Evolutionary conservation across 2,797 vertebrate genomes (phyloP).

Genomic region (Poeciliopsis paucimaculata): DNA sequence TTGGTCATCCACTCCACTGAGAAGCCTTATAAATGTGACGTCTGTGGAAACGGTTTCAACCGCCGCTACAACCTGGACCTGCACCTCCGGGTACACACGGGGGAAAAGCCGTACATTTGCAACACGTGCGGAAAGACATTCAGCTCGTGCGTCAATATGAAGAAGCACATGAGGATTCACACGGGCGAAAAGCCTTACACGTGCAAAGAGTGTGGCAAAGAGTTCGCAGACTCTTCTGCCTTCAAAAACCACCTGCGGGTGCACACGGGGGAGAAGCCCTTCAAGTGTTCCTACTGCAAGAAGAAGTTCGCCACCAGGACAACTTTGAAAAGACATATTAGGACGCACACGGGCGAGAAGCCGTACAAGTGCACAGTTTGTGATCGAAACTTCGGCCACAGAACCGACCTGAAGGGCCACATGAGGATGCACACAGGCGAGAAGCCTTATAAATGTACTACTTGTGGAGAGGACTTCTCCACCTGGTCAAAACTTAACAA

Average conservation of each 20-base stretch:
- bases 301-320: conserved; percentile 42
- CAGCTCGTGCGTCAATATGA: conserved; percentile 43
- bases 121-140: conserved; percentile 51
- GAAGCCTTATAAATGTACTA: conserved; percentile 54
- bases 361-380: conserved; percentile 54
- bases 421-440: conserved; percentile 53
- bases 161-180: conserved; percentile 58
- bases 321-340: conserved; percentile 51
- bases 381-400: conserved; percentile 46
- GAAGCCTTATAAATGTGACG: conserved; percentile 56
- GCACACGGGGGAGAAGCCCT: conserved; percentile 66
- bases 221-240: conserved; percentile 45
- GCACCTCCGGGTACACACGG: conserved; percentile 54
- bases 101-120: conserved; percentile 62
- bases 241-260: conserved; percentile 58
- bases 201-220: conserved; percentile 55
- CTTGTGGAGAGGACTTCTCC: conserved; percentile 53
- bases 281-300: conserved; percentile 53
- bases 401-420: conserved; percentile 48
- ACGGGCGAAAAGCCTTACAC: conserved; percentile 60
- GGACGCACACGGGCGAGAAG: conserved; percentile 63
- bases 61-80: conserved; percentile 41
- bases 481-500: conserved; percentile 49
- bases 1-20: conserved; percentile 23
- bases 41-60: conserved; percentile 52